Conservation (phyloP, 2,888 invertebrate species). For the Hanleya hanleyi region DNA sequence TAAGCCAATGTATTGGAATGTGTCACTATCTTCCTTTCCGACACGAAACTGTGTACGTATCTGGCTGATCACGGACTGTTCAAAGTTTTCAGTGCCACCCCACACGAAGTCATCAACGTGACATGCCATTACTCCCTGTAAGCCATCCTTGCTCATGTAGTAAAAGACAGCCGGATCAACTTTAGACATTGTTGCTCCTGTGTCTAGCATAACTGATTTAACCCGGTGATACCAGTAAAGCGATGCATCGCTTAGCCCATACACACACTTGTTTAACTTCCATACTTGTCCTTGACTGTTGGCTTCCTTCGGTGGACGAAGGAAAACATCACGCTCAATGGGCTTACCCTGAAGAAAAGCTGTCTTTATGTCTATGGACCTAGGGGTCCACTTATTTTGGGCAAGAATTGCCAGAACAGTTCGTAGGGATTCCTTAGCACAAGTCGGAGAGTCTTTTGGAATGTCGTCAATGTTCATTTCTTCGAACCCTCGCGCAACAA, state of each 20-base stretch:
- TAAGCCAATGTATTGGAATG: conserved; percentile 33
- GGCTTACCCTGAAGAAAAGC: conserved; percentile 20
- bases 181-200: conserved; percentile 24
- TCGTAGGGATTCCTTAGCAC: conserved; percentile 4
- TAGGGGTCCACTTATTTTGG: conserved; percentile 1
- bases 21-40: conserved; percentile 25
- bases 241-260: conserved; percentile 24
- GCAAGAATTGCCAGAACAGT: conserved; percentile 8
- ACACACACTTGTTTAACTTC: conserved; percentile 21
- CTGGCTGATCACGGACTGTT: conserved; percentile 20
- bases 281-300: conserved; percentile 1
- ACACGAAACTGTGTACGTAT: conserved; percentile 23
- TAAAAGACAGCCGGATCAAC: conserved; percentile 37
- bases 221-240: conserved; percentile 30
- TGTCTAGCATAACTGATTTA: conserved; percentile 12
- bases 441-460: conserved; percentile 16
- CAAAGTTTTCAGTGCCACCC: conserved; percentile 28
- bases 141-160: conserved; percentile 12
- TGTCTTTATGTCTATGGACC: conserved; percentile 19
- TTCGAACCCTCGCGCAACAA: conserved; percentile 27
- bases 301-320: conserved; percentile 14
- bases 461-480: conserved; percentile 4
- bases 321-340: conserved; percentile 12
- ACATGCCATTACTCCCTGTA: conserved; percentile 27
- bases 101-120: conserved; percentile 41